phyloP scores from a whole-genome alignment of 2,113 vertebrate species.

The Elaphurus davidianus region DNA sequence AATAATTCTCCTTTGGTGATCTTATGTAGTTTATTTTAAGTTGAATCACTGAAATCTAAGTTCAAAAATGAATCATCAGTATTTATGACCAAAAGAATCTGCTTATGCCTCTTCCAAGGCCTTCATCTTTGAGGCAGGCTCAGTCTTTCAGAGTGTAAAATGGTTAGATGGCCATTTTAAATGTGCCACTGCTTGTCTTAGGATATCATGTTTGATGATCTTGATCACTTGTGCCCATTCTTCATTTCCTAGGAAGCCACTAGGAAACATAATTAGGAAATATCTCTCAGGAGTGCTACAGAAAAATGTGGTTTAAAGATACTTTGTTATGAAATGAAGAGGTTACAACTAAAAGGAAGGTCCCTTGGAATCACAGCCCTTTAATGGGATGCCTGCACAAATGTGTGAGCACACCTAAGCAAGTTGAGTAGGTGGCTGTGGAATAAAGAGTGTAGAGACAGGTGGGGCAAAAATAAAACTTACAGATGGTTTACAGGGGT shows the following conservation, averaged over 20 bases:
- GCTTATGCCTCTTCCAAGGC: not conserved
- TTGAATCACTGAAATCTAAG: not conserved
- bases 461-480: conserved; percentile 12
- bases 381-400: not conserved
- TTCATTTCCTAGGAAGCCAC: not conserved
- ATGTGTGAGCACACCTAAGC: not conserved
- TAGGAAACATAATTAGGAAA: not conserved
- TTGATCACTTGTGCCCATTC: not conserved
- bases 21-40: not conserved
- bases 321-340: not conserved
- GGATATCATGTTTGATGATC: not conserved
- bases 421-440: not conserved
- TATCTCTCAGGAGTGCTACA: not conserved
- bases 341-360: not conserved
- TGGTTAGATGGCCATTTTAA: not conserved
- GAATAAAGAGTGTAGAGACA: not conserved
- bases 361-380: not conserved
- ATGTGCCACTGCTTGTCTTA: not conserved
- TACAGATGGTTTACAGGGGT: conserved; percentile 12
- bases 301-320: not conserved
- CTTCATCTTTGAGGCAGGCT: not conserved
- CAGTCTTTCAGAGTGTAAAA: not conserved
- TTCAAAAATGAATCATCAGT: not conserved
- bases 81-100: not conserved
- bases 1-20: not conserved